Conservation (phyloP, 2,797 vertebrate species). For the Sebastes matsubarae region DNA sequence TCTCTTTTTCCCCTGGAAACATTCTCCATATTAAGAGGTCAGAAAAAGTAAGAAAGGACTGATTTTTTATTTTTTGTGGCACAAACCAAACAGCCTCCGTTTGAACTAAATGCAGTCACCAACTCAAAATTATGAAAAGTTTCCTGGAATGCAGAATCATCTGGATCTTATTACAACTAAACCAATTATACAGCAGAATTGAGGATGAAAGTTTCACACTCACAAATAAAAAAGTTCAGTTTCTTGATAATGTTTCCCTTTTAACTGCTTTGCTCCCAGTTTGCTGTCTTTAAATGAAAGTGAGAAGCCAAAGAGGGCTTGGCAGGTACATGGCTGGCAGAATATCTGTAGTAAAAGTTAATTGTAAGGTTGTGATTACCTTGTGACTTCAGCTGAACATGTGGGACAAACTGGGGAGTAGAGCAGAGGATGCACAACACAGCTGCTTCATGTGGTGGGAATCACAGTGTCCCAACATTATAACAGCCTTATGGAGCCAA, state of each 20-base stretch:
- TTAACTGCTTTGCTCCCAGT: not conserved
- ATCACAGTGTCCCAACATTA: not conserved
- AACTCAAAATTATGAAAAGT: not conserved
- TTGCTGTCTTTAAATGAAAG: not conserved
- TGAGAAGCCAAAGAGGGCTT: not conserved
- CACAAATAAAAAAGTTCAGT: not conserved
- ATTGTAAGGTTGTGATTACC: not conserved
- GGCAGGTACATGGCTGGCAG: not conserved
- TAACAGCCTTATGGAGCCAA: not conserved
- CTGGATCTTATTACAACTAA: not conserved
- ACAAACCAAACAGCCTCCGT: not conserved
- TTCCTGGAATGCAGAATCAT: slow-evolving; percentile 7
- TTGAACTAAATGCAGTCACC: not conserved
- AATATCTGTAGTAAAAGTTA: not conserved
- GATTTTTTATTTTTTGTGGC: not conserved
- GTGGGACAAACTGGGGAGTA: not conserved
- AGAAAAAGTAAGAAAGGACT: not conserved
- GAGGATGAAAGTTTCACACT: not conserved
- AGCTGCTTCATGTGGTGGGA: not conserved
- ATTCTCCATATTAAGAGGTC: not conserved
- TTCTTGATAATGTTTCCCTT: slow-evolving; percentile 19
- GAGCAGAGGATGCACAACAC: not conserved
- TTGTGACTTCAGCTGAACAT: not conserved
- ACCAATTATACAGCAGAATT: not conserved
- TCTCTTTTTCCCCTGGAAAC: not conserved